Percentiles rank a stretch among this genome's conserved stretches.
phyloP scores from a whole-genome alignment of 37 sponge, comb jelly and placozoan species.

The Lycopodina hypogea region DNA sequence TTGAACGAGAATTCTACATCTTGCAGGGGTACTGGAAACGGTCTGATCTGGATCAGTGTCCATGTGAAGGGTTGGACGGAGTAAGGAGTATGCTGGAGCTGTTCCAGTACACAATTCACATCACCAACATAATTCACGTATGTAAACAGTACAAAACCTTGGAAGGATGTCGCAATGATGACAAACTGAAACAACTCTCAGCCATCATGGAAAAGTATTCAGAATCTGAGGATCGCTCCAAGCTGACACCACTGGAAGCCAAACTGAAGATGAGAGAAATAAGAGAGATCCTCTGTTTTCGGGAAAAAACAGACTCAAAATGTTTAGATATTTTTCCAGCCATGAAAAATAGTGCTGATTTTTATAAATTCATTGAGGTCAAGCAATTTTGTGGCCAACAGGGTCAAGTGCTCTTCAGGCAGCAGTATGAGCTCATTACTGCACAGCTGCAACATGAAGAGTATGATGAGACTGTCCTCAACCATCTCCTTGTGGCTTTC shows the following conservation, averaged over 20 bases:
- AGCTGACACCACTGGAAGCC: constrained; percentile 26
- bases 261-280: not conserved
- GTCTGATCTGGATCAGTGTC: not conserved
- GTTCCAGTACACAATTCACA: constrained; percentile 62
- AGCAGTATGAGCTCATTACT: constrained; percentile 72
- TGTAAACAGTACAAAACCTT: constrained; percentile 53
- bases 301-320: not conserved
- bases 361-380: constrained; percentile 55
- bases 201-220: constrained; percentile 12
- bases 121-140: constrained; percentile 40
- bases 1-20: constrained; percentile 41
- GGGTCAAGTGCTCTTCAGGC: constrained; percentile 53
- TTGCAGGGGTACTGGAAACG: not conserved
- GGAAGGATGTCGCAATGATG: constrained; percentile 34
- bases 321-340: constrained; percentile 53
- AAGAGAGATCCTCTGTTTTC: constrained; percentile 24
- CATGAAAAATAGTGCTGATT: constrained; percentile 49
- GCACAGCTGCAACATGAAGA: constrained; percentile 85
- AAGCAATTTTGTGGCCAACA: constrained; percentile 57
- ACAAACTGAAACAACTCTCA: constrained; percentile 7
- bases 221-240: constrained; percentile 14
- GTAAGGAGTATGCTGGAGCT: constrained; percentile 54
- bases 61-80: constrained; percentile 25
- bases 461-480: constrained; percentile 83
- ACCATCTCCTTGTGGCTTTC: constrained; percentile 79